Evolutionary conservation across 2,113 vertebrate species (phyloP), one percentile per base, ranked within the genome.

Genomic region (Muscicapa adusta): DNA sequence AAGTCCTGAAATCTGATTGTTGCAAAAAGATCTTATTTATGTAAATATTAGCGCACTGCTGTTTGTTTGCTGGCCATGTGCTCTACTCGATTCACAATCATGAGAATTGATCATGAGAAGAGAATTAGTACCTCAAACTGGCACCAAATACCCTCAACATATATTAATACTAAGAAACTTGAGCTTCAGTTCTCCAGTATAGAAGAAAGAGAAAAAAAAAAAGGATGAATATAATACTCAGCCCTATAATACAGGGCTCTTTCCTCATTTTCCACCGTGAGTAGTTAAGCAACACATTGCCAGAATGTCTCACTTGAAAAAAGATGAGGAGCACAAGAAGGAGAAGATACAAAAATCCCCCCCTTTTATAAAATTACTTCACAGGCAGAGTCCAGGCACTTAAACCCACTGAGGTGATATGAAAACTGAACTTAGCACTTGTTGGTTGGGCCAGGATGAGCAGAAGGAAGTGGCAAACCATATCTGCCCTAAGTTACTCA

Each of bases 91-190:
- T 48, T 81, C 24, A 40, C 13, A 45, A 10, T 2, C n/a, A n/a
- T n/a, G n/a, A n/a, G n/a, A n/a, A 0, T 5, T 54, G 33, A 66
- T 40, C 6, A 28, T 0, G 5, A 57, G 33, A 71, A 68, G 8
- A 51, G 6, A 85, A 53, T 80, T 42, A 60, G 15, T 56, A 54
- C 22, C 5, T 88, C 42, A 48, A 22, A 26, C 2, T 23, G 12
- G 8, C 29, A 63, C 14, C 12, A 34, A 34, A 62, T 34, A 5
- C 8, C 14, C 33, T 50, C 22, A 62, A 20, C 10, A 36, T 5
- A 9, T 8, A 6, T 26, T 24, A 58, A 62, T 18, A 56, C 18
- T 26, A 14, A 66, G 36, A 60, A 85, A 60, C 2, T 5, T 23
- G 18, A 40, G 29, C 19, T 26, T 62, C 60, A 29, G 16, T 53